phyloP scores from a whole-genome alignment of 1,140 invertebrate species.

The Sitodiplosis mosellana region DNA sequence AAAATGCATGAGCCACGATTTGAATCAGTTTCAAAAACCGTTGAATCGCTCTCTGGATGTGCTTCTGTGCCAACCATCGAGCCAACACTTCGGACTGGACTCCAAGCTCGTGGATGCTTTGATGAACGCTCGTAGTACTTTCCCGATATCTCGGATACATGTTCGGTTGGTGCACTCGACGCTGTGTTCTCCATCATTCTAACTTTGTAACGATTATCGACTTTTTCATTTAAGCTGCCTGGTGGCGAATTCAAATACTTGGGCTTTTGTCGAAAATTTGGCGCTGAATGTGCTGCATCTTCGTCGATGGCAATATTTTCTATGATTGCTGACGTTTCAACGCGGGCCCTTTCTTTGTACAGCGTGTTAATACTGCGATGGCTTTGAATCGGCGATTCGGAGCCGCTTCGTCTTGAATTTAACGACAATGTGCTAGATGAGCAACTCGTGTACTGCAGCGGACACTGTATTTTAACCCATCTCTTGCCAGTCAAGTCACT shows the following conservation, averaged over 20 bases:
- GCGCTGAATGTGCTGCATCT: conserved; percentile 31
- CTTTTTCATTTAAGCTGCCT: conserved; percentile 19
- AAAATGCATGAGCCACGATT: conserved; percentile 50
- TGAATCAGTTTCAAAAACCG: conserved; percentile 51
- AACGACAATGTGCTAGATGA: conserved; percentile 47
- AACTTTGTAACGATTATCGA: conserved; percentile 12
- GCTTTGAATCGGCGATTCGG: conserved; percentile 23
- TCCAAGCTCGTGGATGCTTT: conserved; percentile 60
- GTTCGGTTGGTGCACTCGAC: conserved; percentile 17
- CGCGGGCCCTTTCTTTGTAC: conserved; percentile 22
- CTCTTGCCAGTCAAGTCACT: conserved; percentile 70
- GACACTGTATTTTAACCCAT: conserved; percentile 59
- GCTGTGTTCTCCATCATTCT: conserved; percentile 16
- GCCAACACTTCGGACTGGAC: conserved; percentile 60
- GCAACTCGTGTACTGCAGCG: conserved; percentile 50
- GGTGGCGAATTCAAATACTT: conserved; percentile 9
- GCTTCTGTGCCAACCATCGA: conserved; percentile 61
- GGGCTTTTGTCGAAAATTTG: conserved; percentile 16
- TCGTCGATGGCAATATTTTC: conserved; percentile 26
- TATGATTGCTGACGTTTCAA: conserved; percentile 18
- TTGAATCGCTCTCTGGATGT: conserved; percentile 60
- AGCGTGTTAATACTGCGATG: conserved; percentile 24
- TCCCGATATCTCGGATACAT: conserved; percentile 16
- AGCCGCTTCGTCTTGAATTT: conserved; percentile 25
- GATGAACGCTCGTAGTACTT: conserved; percentile 29